phyloP scores from a whole-genome alignment of 2,113 vertebrate genomes.

The Muntiacus muntjak region DNA sequence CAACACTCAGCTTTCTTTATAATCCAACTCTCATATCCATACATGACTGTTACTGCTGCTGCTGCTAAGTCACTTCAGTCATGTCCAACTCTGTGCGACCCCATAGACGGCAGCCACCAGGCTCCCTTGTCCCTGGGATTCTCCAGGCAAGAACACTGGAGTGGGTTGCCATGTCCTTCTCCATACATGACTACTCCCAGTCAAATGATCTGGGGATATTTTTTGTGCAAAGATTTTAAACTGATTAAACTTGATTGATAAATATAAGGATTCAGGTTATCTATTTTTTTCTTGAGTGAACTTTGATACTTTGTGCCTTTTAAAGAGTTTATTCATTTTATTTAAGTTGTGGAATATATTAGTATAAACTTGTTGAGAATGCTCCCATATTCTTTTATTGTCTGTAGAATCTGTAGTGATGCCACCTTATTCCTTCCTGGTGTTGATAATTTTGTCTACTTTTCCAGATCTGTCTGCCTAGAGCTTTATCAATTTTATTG shows the following conservation, averaged over 20 bases:
- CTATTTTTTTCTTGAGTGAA: neutral
- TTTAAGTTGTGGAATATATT: neutral
- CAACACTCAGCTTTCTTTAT: neutral
- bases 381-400: neutral
- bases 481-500: neutral
- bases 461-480: neutral
- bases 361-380: neutral
- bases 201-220: neutral
- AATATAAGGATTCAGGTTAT: neutral
- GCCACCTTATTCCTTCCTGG: neutral
- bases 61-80: no score
- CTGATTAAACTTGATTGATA: neutral
- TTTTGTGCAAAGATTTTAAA: neutral
- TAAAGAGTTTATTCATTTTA: neutral
- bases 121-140: no score
- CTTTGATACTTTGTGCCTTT: neutral
- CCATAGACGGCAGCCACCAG: no score
- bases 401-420: neutral
- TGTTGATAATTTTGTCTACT: neutral
- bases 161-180: neutral
- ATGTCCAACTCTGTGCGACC: no score
- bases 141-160: no score
- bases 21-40: neutral
- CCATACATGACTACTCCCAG: neutral
- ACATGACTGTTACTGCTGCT: neutral